Evolutionary conservation across 2,888 invertebrate species (phyloP), one percentile per base, ranked within the genome.

Genomic region (Synanthedon andrenaeformis): DNA sequence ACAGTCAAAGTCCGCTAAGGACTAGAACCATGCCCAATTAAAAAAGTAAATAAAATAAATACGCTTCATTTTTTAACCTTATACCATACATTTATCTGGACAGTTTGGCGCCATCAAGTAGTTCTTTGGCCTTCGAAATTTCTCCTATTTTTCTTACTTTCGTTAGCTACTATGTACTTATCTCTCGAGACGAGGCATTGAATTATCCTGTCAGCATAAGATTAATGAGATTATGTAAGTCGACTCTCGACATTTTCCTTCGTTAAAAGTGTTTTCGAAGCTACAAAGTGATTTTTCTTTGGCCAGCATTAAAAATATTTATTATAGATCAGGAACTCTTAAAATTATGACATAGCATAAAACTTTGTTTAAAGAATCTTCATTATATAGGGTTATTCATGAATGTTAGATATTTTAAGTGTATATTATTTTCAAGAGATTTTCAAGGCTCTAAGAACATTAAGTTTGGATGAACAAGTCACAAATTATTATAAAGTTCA

Each of bases 121-220:
- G 49, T 49, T 49, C 49, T 19, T 6, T 17, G 49, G 19, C 49
- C 17, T 14, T 49, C 17, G 49, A 12, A 19, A 45, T 45, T 56
- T 57, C 59, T 58, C 56, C 57, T 60, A 59, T 61, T 59, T 62
- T 61, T 55, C 59, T 58, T 56, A 57, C 51, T 55, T 56, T 53
- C 41, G 55, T 55, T 58, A 55, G 49, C 57, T 53, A 52, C 42
- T 51, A 57, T 58, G 57, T 58, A 61, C 61, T 53, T 56, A 58
- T 61, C 13, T 49, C 49, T 49, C 19, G 45, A 45, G 56, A 60
- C 57, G 61, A 63, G 64, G 61, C 71, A 68, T 70, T 73, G 72
- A 76, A 76, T 76, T 73, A 76, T 71, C 72, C 70, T 71, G 75
- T 73, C 74, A 68, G 62, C 62, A 54, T 59, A 66, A 76, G 76